phyloP scores from a whole-genome alignment of 2,888 invertebrate genomes.

The Lasioglossum oenotherae region DNA sequence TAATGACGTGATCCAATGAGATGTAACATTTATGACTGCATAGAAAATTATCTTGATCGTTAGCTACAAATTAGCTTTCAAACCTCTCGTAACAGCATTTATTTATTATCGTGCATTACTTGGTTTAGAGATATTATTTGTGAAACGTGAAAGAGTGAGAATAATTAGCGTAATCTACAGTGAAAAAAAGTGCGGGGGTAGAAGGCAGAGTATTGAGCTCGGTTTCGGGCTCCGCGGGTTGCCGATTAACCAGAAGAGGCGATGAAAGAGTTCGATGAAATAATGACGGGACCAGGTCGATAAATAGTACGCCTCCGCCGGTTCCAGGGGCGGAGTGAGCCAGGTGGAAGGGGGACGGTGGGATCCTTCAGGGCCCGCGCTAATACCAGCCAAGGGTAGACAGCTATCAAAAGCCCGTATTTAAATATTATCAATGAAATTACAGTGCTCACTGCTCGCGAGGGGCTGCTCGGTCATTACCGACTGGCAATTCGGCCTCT shows the following conservation, averaged over 20 bases:
- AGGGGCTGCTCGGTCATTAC: constrained; percentile 73
- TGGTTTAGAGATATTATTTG: not conserved
- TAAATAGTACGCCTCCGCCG: constrained; percentile 78
- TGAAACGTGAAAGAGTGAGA: too few species aligned
- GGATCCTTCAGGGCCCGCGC: constrained; percentile 58
- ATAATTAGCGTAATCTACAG: constrained; percentile 33
- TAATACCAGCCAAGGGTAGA: constrained; percentile 73
- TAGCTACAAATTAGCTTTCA: not conserved
- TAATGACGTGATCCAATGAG: not conserved
- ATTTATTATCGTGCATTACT: not conserved
- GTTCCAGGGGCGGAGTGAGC: constrained; percentile 63
- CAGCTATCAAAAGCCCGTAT: constrained; percentile 81
- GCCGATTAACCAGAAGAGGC: constrained; percentile 71
- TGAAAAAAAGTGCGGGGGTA: not conserved
- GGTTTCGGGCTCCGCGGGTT: constrained; percentile 45
- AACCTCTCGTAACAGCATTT: not conserved
- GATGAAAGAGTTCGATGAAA: constrained; percentile 82
- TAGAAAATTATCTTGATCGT: not conserved
- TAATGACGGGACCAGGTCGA: constrained; percentile 81
- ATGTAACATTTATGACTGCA: not conserved
- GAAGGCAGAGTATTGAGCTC: constrained; percentile 1
- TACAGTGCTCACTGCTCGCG: constrained; percentile 75
- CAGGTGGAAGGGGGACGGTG: constrained; percentile 43
- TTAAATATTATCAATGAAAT: constrained; percentile 83
- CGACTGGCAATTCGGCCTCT: constrained; percentile 73